Evolutionary conservation across 1,140 invertebrate genomes (phyloP), one percentile per base, ranked within the genome.

Genomic region (Euwallacea similis): DNA sequence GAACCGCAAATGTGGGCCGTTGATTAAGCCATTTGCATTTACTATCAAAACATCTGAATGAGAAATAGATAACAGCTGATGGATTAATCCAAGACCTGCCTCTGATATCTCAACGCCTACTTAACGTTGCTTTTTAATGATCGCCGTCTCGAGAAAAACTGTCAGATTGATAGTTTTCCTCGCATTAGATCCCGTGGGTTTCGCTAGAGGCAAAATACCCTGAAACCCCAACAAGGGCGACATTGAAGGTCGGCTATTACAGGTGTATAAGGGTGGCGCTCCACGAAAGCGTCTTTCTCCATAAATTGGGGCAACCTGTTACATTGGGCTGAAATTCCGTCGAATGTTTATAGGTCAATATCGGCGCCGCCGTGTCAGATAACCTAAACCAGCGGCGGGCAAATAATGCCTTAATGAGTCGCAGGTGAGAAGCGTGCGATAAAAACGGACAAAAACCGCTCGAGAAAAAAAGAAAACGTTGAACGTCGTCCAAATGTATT

Each of bases 271-370:
- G 10, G 47, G 13, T 50, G 2, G 21, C 41, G 42, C 7, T 10
- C 13, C 7, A 6, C 46, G 21, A 15, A 43, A 16, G 46, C 44
- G 47, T 16, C 63, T n/a, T 42, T 42, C 11, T 0, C 13, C 13
- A 16, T 42, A 16, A 43, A 63, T 63, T 46, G 13, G 44, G 42
- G 13, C 65, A 58, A 67, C 65, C 65, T 67, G 65, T 67, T 67
- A 67, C 65, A 46, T 55, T 50, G 46, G 9, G 6, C 46, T 13
- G 44, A 66, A 66, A 66, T 54, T 42, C 16, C 47, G 15, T 21
- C 47, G 21, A 41, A 55, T 66, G 65, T 67, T 67, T 66, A 66
- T 67, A 67, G 65, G 65, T 67, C 65, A 67, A 53, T 54, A 65
- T 55, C 16, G 63, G 33, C 65, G 13, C 15, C 47, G 46, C 9